Conservation (phyloP, 1,140 invertebrate species). For the fruit fly (Drosophila melanogaster) region DNA sequence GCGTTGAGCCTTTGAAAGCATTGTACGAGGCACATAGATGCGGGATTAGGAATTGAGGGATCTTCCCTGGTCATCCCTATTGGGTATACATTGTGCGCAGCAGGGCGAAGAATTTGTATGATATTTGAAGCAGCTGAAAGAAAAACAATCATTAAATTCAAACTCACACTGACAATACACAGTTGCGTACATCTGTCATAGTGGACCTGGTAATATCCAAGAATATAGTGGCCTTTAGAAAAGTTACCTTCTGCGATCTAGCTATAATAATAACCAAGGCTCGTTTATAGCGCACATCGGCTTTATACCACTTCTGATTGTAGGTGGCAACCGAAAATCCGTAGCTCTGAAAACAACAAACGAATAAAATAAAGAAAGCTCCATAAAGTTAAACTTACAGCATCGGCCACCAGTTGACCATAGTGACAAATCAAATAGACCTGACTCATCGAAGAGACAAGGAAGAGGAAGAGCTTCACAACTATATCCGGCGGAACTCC, state of each 20-base stretch:
- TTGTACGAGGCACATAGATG: constrained; percentile 18
- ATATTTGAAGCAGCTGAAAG: constrained; percentile 13
- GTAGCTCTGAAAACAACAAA: constrained; percentile 40
- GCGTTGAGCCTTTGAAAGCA: constrained; percentile 69
- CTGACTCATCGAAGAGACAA: constrained; percentile 52
- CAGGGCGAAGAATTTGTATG: constrained; percentile 30
- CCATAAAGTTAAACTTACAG: constrained; percentile 25
- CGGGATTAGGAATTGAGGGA: constrained; percentile 23
- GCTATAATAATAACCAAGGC: constrained; percentile 54
- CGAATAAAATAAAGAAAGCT: too few relatives aligned
- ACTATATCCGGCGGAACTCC: constrained; percentile 50
- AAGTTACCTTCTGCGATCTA: constrained; percentile 56
- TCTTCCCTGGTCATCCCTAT: constrained; percentile 25
- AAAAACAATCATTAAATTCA: not conserved
- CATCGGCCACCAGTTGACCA: constrained; percentile 67
- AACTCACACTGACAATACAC: too few relatives aligned
- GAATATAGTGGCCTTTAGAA: constrained; percentile 64
- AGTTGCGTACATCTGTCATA: constrained; percentile 19
- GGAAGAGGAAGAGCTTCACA: constrained; percentile 53
- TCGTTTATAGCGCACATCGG: constrained; percentile 61
- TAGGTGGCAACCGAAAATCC: constrained; percentile 57
- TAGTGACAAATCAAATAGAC: constrained; percentile 70
- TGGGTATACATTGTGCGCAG: constrained; percentile 31
- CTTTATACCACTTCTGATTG: constrained; percentile 60
- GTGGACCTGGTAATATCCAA: constrained; percentile 12